phyloP scores from a whole-genome alignment of 2,113 vertebrate genomes.

The Microcebus jonahi region DNA sequence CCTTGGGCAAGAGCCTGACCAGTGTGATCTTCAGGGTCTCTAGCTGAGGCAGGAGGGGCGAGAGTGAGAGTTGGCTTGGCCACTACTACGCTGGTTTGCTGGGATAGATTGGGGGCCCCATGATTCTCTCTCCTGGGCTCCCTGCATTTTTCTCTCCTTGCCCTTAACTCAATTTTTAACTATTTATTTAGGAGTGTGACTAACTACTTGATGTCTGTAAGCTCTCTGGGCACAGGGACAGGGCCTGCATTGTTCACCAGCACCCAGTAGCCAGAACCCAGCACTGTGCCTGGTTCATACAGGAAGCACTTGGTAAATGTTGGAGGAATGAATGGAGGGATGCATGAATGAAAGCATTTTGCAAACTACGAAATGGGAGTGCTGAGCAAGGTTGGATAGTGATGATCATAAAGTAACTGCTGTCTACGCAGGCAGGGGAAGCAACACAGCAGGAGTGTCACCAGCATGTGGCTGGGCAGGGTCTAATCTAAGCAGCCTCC shows the following conservation, averaged over 20 bases:
- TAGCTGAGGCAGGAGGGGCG: fast-evolving
- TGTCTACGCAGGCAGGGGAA: neutral
- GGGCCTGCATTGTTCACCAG: neutral
- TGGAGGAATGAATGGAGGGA: neutral
- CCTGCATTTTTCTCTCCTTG: neutral
- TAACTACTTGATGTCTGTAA: neutral
- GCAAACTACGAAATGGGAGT: neutral
- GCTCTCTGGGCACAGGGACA: neutral
- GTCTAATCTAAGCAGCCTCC: neutral
- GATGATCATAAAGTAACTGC: neutral
- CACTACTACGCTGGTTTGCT: neutral
- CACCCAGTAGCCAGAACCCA: neutral
- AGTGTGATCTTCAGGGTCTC: neutral
- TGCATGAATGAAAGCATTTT: neutral
- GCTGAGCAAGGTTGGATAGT: neutral
- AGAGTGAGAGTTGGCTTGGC: neutral
- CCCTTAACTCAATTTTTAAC: neutral
- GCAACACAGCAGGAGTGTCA: neutral
- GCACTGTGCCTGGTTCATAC: neutral
- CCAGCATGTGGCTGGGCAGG: neutral
- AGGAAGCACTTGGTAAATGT: neutral
- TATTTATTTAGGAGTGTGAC: neutral
- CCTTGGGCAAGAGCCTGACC: neutral
- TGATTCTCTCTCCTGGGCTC: neutral
- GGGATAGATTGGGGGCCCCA: neutral